Evolutionary conservation across 1,140 invertebrate genomes (phyloP).

Genomic region (Phymastichus coffea): DNA sequence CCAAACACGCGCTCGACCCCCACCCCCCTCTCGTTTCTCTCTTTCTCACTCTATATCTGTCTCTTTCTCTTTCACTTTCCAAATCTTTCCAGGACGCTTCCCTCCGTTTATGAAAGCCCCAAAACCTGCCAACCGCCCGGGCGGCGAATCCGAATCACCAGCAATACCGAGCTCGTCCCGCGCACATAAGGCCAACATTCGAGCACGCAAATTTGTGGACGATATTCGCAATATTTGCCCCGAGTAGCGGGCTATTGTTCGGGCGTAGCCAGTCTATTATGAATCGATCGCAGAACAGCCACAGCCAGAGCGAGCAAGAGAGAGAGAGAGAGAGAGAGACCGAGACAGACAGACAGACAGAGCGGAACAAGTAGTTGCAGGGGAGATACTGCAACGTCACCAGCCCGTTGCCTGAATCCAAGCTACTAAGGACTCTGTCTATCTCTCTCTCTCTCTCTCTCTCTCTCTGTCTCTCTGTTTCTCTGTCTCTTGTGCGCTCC

Average conservation of each 20-base stretch:
- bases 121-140: constrained; percentile 13
- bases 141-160: constrained; percentile 9
- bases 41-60: too few species aligned
- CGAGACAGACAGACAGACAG: constrained; percentile 46
- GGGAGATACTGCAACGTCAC: constrained; percentile 51
- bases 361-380: too few species aligned
- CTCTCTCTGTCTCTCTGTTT: not conserved
- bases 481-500: too few species aligned
- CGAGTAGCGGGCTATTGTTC: constrained; percentile 48
- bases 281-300: constrained; percentile 54
- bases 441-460: constrained; percentile 32
- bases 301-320: too few species aligned
- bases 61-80: not conserved
- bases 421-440: constrained; percentile 43
- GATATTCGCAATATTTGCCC: constrained; percentile 51
- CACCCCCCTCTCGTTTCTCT: constrained; percentile 15
- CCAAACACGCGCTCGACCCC: constrained; percentile 38
- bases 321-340: constrained; percentile 37
- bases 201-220: too few species aligned
- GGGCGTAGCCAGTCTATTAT: constrained; percentile 48
- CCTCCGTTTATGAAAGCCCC: constrained; percentile 1
- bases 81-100: too few species aligned
- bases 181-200: too few species aligned
- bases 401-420: constrained; percentile 47
- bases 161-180: constrained; percentile 8